These are phyloP conservation scores for Caenorhabditis brenneri DNA, from an alignment of 1,140 invertebrate species.

Conservation along the genomic window DNA sequence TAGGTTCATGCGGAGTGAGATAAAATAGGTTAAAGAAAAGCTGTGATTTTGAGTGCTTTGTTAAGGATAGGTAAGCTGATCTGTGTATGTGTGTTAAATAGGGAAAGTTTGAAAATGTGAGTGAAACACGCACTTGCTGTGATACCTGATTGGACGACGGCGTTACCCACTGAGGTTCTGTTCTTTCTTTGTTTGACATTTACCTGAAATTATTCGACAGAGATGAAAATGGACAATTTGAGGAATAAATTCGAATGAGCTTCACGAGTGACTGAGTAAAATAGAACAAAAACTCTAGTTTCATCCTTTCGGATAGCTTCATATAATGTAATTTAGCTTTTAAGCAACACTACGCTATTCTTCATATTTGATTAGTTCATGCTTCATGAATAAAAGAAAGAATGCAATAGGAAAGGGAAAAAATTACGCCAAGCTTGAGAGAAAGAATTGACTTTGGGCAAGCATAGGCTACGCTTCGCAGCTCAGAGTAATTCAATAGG, in stretches of 20 bases:
- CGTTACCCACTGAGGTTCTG: slow-evolving; percentile 69
- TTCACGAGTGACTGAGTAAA: no score
- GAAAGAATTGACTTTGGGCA: slow-evolving; percentile 24
- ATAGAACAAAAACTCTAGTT: no score
- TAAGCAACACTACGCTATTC: no score
- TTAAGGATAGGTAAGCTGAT: no score
- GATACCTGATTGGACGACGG: slow-evolving; percentile 67
- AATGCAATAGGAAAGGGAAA: not conserved
- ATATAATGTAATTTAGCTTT: no score
- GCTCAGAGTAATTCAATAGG: slow-evolving; percentile 41
- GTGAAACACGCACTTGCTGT: slow-evolving; percentile 50
- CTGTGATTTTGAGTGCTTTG: not conserved
- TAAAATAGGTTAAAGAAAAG: not conserved
- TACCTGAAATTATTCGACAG: not conserved
- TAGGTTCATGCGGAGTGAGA: not conserved
- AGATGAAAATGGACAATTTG: not conserved
- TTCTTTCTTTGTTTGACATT: slow-evolving; percentile 64
- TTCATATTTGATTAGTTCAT: no score
- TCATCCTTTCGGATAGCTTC: no score
- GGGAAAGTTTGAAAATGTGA: slow-evolving; percentile 22
- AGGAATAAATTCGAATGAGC: no score
- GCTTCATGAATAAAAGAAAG: no score
- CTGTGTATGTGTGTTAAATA: slow-evolving; percentile 1
- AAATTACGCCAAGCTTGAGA: not conserved
- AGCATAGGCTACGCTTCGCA: slow-evolving; percentile 24